These are phyloP conservation scores for Rhincodon typus DNA, from an alignment of 2,797 vertebrate species.

Conservation along the genomic window DNA sequence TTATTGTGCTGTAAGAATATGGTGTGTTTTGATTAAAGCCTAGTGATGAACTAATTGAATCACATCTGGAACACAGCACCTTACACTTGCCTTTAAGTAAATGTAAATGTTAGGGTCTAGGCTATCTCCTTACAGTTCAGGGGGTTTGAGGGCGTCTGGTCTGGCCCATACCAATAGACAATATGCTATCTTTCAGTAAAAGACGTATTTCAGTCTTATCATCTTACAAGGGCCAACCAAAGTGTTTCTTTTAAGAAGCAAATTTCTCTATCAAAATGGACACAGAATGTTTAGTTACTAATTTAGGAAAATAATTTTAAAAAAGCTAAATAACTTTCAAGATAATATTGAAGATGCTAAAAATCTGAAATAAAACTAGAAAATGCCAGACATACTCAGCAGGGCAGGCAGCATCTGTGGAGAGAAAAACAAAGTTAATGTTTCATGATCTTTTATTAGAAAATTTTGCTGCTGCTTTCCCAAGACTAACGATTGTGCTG, in stretches of 20 bases:
- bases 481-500: background rate
- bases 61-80: too few species aligned
- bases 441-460: background rate
- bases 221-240: background rate
- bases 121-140: too few species aligned
- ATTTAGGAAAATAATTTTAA: background rate
- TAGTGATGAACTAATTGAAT: too few species aligned
- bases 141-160: too few species aligned
- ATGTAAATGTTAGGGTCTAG: too few species aligned
- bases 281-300: background rate
- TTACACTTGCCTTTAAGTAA: too few species aligned
- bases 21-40: too few species aligned
- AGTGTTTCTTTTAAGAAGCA: background rate
- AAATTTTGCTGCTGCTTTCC: background rate
- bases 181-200: background rate
- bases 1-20: too few species aligned
- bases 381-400: background rate
- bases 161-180: too few species aligned
- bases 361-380: background rate
- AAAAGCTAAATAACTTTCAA: background rate
- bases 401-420: background rate
- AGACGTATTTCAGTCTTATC: background rate
- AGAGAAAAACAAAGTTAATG: background rate
- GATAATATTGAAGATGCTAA: too few species aligned
- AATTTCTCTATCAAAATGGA: background rate